Conservation (phyloP, 35 echinoderm and acorn worm species). For the Ophiothrix spiculata region DNA sequence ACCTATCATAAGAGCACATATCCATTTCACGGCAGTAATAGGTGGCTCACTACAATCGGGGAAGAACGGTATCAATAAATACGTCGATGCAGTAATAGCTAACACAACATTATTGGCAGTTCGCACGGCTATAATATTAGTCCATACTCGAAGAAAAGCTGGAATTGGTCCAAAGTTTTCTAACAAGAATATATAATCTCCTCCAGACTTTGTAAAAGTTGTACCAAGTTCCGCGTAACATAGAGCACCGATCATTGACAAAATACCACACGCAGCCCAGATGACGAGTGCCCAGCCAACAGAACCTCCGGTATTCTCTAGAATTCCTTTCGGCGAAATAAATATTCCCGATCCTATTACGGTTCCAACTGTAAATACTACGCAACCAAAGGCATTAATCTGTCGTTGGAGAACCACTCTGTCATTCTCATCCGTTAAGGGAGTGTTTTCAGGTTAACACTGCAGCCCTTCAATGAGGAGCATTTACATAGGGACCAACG, state of each 20-base stretch:
- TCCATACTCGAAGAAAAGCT: conserved; percentile 55
- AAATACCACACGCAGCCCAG: conserved; percentile 11
- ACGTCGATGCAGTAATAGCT: background rate
- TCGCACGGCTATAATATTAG: conserved; percentile 36
- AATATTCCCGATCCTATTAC: conserved; percentile 88
- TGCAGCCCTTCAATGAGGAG: no score
- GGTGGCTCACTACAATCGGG: background rate
- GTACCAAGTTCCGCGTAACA: conserved; percentile 75
- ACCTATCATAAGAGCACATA: conserved; percentile 7
- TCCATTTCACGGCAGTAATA: background rate
- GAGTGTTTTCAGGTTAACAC: no score
- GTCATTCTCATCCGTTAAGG: no score
- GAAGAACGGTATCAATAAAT: conserved; percentile 9
- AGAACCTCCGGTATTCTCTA: conserved; percentile 43
- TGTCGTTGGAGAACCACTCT: conserved; percentile 43
- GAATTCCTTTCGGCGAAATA: conserved; percentile 83
- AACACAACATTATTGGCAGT: conserved; percentile 23
- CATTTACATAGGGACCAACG: no score
- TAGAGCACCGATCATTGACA: conserved; percentile 45
- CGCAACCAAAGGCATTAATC: conserved; percentile 49
- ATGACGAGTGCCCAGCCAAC: background rate
- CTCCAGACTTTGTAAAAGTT: conserved; percentile 64
- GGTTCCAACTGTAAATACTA: conserved; percentile 57
- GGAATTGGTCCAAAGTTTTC: conserved; percentile 50
- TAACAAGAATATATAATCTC: conserved; percentile 55